Evolutionary conservation across 2,888 invertebrate species (phyloP), one percentile per base, ranked within the genome.

Genomic region (Heteromyza rotundicornis): DNA sequence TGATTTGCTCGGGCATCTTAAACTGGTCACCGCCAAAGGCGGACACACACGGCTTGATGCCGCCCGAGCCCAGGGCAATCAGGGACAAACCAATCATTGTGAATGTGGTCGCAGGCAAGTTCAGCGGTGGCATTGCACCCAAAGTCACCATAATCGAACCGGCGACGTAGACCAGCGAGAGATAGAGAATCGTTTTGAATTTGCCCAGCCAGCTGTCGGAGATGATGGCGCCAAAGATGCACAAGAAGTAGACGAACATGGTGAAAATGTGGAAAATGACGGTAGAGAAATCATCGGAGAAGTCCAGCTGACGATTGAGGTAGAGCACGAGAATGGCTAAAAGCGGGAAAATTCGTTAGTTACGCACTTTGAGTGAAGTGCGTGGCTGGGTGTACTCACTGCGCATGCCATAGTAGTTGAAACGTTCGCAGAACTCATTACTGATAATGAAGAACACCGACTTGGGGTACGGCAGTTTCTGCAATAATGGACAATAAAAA

Each of bases 361-460:
- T 27, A 27, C 10, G 7, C 5, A 27, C 5, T 27, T 27, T 27
- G 27, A n/a, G n/a, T 27, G 27, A 27, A 7, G 27, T 27, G n/a
- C n/a, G 27, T 7, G 7, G 27, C 10, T 27, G 27, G 10, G 10
- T n/a, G 16, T 63, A 87, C 88, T 88, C 85, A 96, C 95, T 92
- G 88, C 91, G 87, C 91, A 96, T 92, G 77, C 97, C 97, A 86
- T 96, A 98, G 83, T 89, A 98, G 60, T 92, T 93, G 84, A 97
- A 98, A 65, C 97, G 86, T 84, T 98, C 97, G 82, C 97, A 98
- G 83, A 97, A 96, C 82, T 98, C 98, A 84, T 95, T 94, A 73
- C 91, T 88, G 70, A 98, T 87, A 74, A 98, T 96, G 82, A 96
- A 93, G 77, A 93, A 90, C 1, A 97, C 91, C 17, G 93, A 88